Evolutionary conservation across 1,140 invertebrate species (phyloP).

Genomic region (Nasonia giraulti): DNA sequence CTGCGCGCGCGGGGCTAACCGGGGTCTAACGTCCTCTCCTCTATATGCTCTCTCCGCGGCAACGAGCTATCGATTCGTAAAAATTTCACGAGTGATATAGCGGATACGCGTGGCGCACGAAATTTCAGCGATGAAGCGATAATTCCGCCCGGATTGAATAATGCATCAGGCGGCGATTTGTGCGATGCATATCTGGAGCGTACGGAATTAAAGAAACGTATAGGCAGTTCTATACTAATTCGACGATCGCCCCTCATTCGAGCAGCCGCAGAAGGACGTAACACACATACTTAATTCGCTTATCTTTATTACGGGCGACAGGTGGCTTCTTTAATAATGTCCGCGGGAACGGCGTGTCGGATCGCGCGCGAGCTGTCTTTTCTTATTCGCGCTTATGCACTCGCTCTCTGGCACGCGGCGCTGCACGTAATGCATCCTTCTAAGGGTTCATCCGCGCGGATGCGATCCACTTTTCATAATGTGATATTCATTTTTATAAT

Average conservation of each 20-base stretch:
- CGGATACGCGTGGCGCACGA: no score
- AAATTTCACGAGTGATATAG: no score
- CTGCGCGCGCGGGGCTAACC: neutral
- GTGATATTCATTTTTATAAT: constrained; percentile 21
- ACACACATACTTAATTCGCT: constrained; percentile 34
- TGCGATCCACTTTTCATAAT: constrained; percentile 48
- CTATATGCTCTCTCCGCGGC: no score
- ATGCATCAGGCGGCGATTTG: no score
- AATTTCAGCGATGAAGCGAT: no score
- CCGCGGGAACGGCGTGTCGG: neutral
- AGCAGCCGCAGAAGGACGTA: neutral
- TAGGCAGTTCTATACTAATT: no score
- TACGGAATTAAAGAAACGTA: no score
- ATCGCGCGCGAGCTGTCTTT: constrained; percentile 33
- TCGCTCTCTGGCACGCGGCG: neutral
- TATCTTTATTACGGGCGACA: constrained; percentile 42
- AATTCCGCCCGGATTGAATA: no score
- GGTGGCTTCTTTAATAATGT: constrained; percentile 42
- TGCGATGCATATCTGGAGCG: no score
- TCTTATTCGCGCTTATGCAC: neutral
- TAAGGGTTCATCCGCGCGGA: constrained; percentile 47
- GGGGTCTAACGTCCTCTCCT: neutral
- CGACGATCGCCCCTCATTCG: no score
- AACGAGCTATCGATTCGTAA: no score
- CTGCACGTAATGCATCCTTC: constrained; percentile 48